Base-by-base conservation (phyloP, 2,888 invertebrate genomes). In the Beris morrisii region DNA sequence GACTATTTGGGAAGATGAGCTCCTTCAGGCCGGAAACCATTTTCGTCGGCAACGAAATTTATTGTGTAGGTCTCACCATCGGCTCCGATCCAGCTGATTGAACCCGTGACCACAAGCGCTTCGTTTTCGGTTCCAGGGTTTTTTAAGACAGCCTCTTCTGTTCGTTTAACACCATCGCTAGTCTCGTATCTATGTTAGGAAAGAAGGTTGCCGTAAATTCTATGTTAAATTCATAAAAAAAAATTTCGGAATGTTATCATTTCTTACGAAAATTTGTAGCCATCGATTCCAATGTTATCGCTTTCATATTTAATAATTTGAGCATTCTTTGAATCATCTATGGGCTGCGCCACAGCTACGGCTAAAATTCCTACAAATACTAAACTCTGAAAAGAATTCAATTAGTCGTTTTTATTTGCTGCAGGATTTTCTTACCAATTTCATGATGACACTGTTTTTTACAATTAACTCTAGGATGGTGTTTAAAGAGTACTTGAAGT, bases 71-170 rank as follows among this genome's bases (percentile, higher is more conserved):
- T 81, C 70, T 84, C 83, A 3, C 87, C 87, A 71, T 88, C 86
- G 7, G 84, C 82, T 3, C 83, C 86, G 1, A 82, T 76, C 78
- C 85, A 88, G 0, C 85, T 82, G 77, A 84, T 86, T 45, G 83
- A 82, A 38, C 88, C 88, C 57, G 82, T 83, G 7, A 88, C 84
- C 6, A 83, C 81, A 55, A 88, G 83, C 32, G 86, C 83, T 73
- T 86, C 85, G 65, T 87, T 84, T 55, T 88, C 86, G 5, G 84
- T 84, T 43, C 87, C 86, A 46, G 83, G 83, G 75, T 88, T 85
- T 73, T 82, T 78, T 64, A 88, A 76, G 66, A 82, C 81, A 3
- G 84, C 88, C 73, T 86, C 82, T 74, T 88, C 88, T 72, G 84
- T 80, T 11, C 85, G 83, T 4, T 84, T 82, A 15, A 84, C 83